Conservation (phyloP, 92 coral and sea anemone species). For the Meandrina meandrites region DNA sequence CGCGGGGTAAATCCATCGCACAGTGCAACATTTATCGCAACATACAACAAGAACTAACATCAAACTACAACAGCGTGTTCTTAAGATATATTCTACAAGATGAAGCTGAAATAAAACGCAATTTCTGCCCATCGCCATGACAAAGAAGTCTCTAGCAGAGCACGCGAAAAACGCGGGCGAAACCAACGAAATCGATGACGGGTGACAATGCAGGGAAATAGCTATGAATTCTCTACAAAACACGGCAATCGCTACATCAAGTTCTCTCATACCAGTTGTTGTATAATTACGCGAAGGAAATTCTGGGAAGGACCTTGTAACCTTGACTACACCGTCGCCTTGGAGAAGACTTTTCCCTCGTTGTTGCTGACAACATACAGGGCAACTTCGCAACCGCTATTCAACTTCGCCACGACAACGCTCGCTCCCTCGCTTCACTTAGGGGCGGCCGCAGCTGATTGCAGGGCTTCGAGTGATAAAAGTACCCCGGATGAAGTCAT, state of each 20-base stretch:
- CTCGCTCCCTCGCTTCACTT: slow-evolving; percentile 53
- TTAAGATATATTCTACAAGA: neutral
- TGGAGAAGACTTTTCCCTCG: slow-evolving; percentile 99
- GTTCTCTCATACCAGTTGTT: slow-evolving; percentile 69
- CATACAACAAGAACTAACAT: neutral
- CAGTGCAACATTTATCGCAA: neutral
- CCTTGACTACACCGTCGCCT: slow-evolving; percentile 99
- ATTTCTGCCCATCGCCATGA: slow-evolving; percentile 17
- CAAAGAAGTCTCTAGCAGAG: slow-evolving; percentile 18
- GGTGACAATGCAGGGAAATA: slow-evolving; percentile 19
- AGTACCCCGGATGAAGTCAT: slow-evolving; percentile 20
- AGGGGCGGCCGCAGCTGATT: slow-evolving; percentile 57
- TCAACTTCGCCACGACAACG: slow-evolving; percentile 80
- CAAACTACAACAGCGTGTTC: slow-evolving; percentile 2
- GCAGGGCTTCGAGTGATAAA: slow-evolving; percentile 43
- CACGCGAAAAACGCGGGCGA: slow-evolving; percentile 43
- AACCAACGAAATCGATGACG: slow-evolving; percentile 42
- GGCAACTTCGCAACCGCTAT: slow-evolving; percentile 98
- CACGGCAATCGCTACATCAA: slow-evolving; percentile 17
- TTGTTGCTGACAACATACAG: slow-evolving; percentile 97
- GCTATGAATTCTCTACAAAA: neutral
- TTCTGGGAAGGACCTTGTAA: slow-evolving; percentile 98
- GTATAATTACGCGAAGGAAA: slow-evolving; percentile 89
- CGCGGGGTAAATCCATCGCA: neutral
- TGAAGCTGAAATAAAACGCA: neutral